phyloP scores from a whole-genome alignment of 2,888 invertebrate genomes.

The Bibio marci region DNA sequence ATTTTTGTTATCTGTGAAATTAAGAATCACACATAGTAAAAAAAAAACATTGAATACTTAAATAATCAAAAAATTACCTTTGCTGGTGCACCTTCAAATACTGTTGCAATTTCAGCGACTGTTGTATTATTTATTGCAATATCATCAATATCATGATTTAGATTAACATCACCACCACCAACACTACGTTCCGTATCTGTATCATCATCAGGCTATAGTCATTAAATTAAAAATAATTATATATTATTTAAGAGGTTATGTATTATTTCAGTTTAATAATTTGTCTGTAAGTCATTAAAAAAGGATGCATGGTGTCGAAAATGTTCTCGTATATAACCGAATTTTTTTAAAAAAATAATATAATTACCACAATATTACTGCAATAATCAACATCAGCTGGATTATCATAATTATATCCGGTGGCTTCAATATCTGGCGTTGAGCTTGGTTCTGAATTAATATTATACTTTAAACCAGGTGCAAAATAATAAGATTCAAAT shows the following conservation, averaged over 20 bases:
- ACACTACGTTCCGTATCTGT: constrained; percentile 12
- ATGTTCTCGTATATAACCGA: constrained; percentile 4
- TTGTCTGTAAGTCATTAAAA: too few relatives aligned
- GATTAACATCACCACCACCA: constrained; percentile 22
- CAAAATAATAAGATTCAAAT: constrained; percentile 18
- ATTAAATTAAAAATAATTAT: too few relatives aligned
- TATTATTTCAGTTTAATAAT: too few relatives aligned
- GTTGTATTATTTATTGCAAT: constrained; percentile 15
- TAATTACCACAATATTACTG: constrained; percentile 20
- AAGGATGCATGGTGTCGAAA: background rate
- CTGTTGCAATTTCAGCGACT: constrained; percentile 29
- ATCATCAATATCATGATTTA: background rate
- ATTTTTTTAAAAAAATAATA: constrained; percentile 6
- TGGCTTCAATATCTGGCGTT: constrained; percentile 21
- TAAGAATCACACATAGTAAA: constrained; percentile 3
- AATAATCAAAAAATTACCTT: constrained; percentile 20
- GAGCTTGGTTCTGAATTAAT: background rate
- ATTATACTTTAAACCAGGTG: constrained; percentile 14
- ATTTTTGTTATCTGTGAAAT: constrained; percentile 44
- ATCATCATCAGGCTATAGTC: constrained; percentile 9
- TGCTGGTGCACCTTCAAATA: constrained; percentile 49
- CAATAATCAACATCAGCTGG: constrained; percentile 36
- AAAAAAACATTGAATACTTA: constrained; percentile 2
- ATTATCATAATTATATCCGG: constrained; percentile 36
- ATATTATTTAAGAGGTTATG: too few relatives aligned